A percentile compares a stretch with the other conserved stretches of the same genome.
Evolutionary conservation across 2,113 vertebrate genomes (phyloP).

Genomic region (Tachycineta bicolor): DNA sequence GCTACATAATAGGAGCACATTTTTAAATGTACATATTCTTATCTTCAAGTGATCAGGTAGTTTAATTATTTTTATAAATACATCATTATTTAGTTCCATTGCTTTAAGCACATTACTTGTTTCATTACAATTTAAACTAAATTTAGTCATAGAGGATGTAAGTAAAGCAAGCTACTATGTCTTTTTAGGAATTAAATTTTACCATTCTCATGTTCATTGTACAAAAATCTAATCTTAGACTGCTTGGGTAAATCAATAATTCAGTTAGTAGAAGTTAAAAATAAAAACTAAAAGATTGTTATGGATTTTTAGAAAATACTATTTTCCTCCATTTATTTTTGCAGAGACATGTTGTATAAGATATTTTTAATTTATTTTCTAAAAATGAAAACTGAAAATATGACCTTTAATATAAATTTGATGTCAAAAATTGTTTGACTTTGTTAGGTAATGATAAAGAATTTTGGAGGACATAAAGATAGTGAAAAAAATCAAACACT

Average conservation of each 20-base stretch:
- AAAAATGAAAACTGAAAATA: not conserved
- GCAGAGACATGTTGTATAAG: not conserved
- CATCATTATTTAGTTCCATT: not conserved
- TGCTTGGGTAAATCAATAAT: not conserved
- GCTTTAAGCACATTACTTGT: not conserved
- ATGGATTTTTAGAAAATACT: not conserved
- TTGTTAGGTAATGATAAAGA: not conserved
- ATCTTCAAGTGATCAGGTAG: not conserved
- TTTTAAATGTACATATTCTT: not conserved
- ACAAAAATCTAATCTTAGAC: not conserved
- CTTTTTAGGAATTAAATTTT: not conserved
- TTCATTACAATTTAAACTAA: not conserved
- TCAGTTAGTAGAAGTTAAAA: not conserved
- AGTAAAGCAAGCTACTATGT: not conserved
- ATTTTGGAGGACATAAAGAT: not conserved
- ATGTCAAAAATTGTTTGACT: not conserved
- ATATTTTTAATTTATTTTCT: not conserved
- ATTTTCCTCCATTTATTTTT: not conserved
- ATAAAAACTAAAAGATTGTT: not conserved
- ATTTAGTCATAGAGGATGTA: not conserved
- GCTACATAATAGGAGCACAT: not conserved
- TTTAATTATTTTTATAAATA: slow-evolving; percentile 12
- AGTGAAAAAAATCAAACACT: not conserved
- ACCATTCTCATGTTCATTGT: not conserved
- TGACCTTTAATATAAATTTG: not conserved